phyloP scores from a whole-genome alignment of 1,140 invertebrate genomes.

The Drosophila kepulauana region DNA sequence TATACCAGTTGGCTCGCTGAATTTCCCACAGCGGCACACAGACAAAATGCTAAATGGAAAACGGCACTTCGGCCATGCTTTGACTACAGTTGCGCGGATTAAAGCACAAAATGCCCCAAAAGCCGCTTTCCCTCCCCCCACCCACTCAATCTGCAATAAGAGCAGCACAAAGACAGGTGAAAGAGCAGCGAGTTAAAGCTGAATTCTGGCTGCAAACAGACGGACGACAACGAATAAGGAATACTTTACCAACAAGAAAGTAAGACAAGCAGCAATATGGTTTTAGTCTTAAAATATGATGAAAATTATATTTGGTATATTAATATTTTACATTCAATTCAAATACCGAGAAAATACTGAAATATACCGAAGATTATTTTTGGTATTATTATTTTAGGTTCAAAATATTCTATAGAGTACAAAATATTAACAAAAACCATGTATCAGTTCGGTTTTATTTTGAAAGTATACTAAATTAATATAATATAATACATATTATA shows the following conservation, averaged over 20 bases:
- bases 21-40: conserved; percentile 5
- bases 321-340: too few species aligned
- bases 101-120: conserved; percentile 69
- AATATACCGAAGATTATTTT: too few species aligned
- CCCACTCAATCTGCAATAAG: conserved; percentile 45
- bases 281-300: too few species aligned
- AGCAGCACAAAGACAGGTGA: conserved; percentile 43
- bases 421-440: too few species aligned
- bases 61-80: conserved; percentile 38
- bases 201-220: neutral
- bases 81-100: conserved; percentile 78
- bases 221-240: neutral
- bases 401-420: too few species aligned
- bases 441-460: too few species aligned
- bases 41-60: conserved; percentile 22
- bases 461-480: too few species aligned
- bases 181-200: conserved; percentile 28
- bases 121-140: conserved; percentile 60
- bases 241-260: neutral
- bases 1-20: neutral
- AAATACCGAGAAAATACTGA: too few species aligned
- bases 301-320: too few species aligned
- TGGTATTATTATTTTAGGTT: too few species aligned
- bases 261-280: too few species aligned
- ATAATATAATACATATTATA: too few species aligned